Conservation (phyloP, 2,888 invertebrate species). For the Abscondita cerata region DNA sequence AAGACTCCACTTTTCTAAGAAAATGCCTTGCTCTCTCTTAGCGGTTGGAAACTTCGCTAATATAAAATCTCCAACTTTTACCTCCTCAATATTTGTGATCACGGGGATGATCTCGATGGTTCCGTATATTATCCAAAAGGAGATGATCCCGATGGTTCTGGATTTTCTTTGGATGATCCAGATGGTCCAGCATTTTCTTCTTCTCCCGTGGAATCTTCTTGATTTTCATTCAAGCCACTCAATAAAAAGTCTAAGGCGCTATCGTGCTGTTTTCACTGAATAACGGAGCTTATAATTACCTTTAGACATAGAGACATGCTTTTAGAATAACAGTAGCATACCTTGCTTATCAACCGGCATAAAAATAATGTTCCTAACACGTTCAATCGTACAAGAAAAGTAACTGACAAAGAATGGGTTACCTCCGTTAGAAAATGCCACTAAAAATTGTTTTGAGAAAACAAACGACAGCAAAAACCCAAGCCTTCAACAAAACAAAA, state of each 20-base stretch:
- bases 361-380: conserved; percentile 18
- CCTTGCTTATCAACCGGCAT: conserved; percentile 19
- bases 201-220: too few relatives aligned
- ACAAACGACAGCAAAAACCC: conserved; percentile 31
- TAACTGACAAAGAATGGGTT: conserved; percentile 27
- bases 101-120: too few relatives aligned
- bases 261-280: conserved; percentile 9
- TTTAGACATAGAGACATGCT: conserved; percentile 13
- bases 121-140: too few relatives aligned
- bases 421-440: conserved; percentile 23
- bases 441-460: conserved; percentile 24
- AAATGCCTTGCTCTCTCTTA: too few relatives aligned
- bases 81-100: too few relatives aligned
- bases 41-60: too few relatives aligned
- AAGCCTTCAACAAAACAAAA: conserved; percentile 33
- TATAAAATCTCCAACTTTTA: too few relatives aligned
- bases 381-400: conserved; percentile 11
- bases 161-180: too few relatives aligned
- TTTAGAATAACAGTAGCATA: conserved; percentile 17
- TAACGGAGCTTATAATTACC: conserved; percentile 15
- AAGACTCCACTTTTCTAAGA: too few relatives aligned
- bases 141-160: too few relatives aligned
- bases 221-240: neutral
- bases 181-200: too few relatives aligned
- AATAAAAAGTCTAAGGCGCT: conserved; percentile 13